Evolutionary conservation across 2,888 invertebrate genomes (phyloP).

Genomic region (Limnephilus rhombicus): DNA sequence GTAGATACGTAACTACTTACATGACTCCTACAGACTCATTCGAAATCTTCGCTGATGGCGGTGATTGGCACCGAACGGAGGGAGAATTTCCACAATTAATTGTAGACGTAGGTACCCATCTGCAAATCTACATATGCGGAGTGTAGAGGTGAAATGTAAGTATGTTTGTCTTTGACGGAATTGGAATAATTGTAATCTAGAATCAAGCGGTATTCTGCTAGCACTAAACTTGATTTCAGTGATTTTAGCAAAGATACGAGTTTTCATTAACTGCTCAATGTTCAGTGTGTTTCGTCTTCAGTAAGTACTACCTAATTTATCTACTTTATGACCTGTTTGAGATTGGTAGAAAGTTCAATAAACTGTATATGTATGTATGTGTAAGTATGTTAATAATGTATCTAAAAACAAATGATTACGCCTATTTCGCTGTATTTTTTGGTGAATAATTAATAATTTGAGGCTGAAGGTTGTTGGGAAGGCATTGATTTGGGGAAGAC

Average conservation of each 20-base stretch:
- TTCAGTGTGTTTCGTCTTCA: too few species aligned
- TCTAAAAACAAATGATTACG: too few species aligned
- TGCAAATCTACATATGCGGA: not conserved
- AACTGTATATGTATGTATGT: too few species aligned
- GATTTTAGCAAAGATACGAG: not conserved
- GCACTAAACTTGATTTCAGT: not conserved
- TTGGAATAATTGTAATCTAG: not conserved
- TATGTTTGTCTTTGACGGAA: slow-evolving; percentile 15
- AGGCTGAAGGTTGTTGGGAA: too few species aligned
- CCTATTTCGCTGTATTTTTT: too few species aligned
- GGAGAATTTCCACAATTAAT: slow-evolving; percentile 16
- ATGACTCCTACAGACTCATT: not conserved
- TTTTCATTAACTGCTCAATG: not conserved
- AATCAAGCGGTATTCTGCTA: not conserved
- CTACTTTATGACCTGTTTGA: not conserved
- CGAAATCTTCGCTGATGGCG: slow-evolving; percentile 25
- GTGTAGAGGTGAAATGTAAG: slow-evolving; percentile 12
- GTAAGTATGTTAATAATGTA: too few species aligned
- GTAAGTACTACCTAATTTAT: too few species aligned
- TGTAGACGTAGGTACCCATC: slow-evolving; percentile 13
- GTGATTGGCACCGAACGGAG: not conserved
- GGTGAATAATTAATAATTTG: too few species aligned
- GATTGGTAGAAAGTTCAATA: not conserved
- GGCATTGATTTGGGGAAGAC: too few species aligned
- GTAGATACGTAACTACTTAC: too few species aligned